Evolutionary conservation across 2,888 invertebrate genomes (phyloP).

Genomic region (Cheilosia grossa): DNA sequence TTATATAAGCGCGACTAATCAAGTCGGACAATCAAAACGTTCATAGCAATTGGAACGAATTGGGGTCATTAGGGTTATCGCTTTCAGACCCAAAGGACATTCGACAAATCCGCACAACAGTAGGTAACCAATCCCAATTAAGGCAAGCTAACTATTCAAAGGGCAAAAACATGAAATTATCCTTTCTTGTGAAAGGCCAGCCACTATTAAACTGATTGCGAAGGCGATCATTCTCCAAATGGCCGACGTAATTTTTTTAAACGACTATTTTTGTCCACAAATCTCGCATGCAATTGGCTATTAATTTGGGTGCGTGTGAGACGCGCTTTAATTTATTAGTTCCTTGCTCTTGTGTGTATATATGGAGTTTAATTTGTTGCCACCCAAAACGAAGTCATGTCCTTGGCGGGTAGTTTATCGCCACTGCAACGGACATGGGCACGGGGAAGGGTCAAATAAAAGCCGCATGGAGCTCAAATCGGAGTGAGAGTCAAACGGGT

Average conservation of each 20-base stretch:
- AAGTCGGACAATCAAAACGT: slow-evolving; percentile 27
- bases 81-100: slow-evolving; percentile 8
- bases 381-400: slow-evolving; percentile 12
- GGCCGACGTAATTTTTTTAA: slow-evolving; percentile 59
- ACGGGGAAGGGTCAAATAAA: neutral
- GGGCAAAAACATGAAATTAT: slow-evolving; percentile 28
- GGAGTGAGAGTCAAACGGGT: too few relatives aligned
- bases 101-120: neutral
- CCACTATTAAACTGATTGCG: neutral
- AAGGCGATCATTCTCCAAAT: slow-evolving; percentile 27
- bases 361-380: neutral
- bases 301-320: slow-evolving; percentile 26
- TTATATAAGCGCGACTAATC: slow-evolving; percentile 26
- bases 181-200: slow-evolving; percentile 8
- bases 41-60: slow-evolving; percentile 40
- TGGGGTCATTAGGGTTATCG: slow-evolving; percentile 25
- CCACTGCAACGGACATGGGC: neutral
- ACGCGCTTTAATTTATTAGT: slow-evolving; percentile 26
- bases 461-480: neutral
- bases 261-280: slow-evolving; percentile 62
- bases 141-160: slow-evolving; percentile 8
- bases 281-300: slow-evolving; percentile 58
- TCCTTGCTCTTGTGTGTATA: neutral
- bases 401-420: slow-evolving; percentile 17
- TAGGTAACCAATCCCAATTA: slow-evolving; percentile 20